Evolutionary conservation across 2,888 invertebrate species (phyloP).

Genomic region (Dryomyza anilis): DNA sequence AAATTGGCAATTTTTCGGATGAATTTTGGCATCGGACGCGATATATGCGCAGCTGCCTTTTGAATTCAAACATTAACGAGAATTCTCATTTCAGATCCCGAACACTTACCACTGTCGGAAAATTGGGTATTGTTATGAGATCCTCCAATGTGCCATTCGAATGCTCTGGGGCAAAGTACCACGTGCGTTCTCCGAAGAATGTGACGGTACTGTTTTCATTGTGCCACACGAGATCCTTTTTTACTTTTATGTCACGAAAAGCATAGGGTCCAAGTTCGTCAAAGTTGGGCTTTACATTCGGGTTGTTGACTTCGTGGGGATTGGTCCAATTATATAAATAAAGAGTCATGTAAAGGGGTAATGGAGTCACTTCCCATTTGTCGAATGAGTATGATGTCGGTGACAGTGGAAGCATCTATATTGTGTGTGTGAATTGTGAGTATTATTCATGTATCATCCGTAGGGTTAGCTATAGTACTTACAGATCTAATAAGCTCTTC

Average conservation of each 20-base stretch:
- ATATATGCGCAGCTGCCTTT: too few species aligned
- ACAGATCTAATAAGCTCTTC: constrained; percentile 39
- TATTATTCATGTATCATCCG: too few species aligned
- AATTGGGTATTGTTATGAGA: constrained; percentile 73
- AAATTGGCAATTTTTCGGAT: constrained; percentile 64
- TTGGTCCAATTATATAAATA: constrained; percentile 82
- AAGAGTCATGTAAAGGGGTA: constrained; percentile 76
- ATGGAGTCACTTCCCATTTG: constrained; percentile 79
- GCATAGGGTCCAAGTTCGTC: constrained; percentile 68
- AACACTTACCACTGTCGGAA: constrained; percentile 72
- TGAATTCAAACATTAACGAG: constrained; percentile 49
- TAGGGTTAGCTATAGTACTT: too few species aligned
- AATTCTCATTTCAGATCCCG: not conserved
- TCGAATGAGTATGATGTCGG: constrained; percentile 68
- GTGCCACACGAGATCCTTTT: constrained; percentile 67
- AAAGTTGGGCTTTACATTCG: constrained; percentile 66
- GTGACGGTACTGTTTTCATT: constrained; percentile 72
- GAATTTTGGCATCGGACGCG: constrained; percentile 59
- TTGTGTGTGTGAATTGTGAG: not conserved
- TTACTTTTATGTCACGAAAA: constrained; percentile 61
- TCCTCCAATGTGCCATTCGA: constrained; percentile 74
- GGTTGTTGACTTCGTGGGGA: constrained; percentile 64
- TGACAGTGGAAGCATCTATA: constrained; percentile 68
- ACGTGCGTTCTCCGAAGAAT: constrained; percentile 74
- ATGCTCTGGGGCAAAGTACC: constrained; percentile 70